Conservation (phyloP, 2,113 vertebrate genomes). For the Psittacara wagleri region DNA sequence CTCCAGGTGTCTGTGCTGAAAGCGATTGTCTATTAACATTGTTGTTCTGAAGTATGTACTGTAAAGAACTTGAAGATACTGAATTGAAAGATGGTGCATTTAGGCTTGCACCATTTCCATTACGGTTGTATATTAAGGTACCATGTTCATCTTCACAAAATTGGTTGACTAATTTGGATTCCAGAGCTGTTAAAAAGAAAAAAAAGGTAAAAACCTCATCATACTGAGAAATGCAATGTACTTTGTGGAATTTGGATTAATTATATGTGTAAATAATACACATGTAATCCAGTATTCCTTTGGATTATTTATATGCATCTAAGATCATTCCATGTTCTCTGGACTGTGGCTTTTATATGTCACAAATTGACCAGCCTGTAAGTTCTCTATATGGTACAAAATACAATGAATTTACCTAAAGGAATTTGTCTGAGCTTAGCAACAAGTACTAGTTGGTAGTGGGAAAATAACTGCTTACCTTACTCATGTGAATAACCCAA, state of each 20-base stretch:
- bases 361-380: background rate
- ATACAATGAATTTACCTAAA: background rate
- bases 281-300: background rate
- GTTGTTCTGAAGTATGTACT: slow-evolving; percentile 20
- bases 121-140: slow-evolving; percentile 79
- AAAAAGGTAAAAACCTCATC: background rate
- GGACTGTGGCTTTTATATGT: background rate
- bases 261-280: background rate
- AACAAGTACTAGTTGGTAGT: background rate
- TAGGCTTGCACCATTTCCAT: slow-evolving; percentile 74
- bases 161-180: slow-evolving; percentile 87
- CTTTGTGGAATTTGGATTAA: background rate
- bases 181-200: slow-evolving; percentile 77
- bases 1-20: slow-evolving; percentile 31
- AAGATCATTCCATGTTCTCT: background rate
- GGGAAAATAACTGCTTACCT: background rate
- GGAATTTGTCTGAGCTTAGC: background rate
- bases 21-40: background rate
- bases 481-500: background rate
- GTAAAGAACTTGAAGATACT: slow-evolving; percentile 17
- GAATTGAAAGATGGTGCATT: slow-evolving; percentile 31
- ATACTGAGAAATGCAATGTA: background rate
- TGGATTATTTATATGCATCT: background rate
- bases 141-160: slow-evolving; percentile 92
- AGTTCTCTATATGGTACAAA: background rate